Evolutionary conservation across 2,888 invertebrate genomes (phyloP).

Genomic region (Luperina nickerlii): DNA sequence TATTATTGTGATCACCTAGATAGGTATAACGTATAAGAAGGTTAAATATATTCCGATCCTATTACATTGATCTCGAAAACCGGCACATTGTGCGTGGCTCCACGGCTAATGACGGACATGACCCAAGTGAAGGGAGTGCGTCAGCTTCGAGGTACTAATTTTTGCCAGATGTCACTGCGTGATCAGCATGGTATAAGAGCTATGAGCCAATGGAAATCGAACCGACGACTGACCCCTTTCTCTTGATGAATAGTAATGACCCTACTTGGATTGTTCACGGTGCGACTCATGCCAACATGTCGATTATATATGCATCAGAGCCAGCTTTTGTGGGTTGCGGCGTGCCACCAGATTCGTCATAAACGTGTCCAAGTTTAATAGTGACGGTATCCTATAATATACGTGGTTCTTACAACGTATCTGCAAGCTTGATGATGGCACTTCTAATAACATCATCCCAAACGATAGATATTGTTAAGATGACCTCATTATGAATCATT

Average conservation of each 20-base stretch:
- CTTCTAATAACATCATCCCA: background rate
- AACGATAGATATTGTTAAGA: background rate
- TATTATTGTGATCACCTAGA: background rate
- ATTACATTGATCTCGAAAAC: background rate
- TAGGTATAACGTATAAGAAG: background rate
- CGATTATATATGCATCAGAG: slow-evolving; percentile 68
- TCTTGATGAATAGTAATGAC: slow-evolving; percentile 86
- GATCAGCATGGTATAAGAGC: slow-evolving; percentile 66
- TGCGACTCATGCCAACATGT: slow-evolving; percentile 65
- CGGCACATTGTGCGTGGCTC: background rate
- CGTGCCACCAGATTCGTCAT: slow-evolving; percentile 65
- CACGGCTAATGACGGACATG: slow-evolving; percentile 32
- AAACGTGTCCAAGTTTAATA: slow-evolving; percentile 46
- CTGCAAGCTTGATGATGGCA: background rate
- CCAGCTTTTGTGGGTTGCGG: slow-evolving; percentile 69
- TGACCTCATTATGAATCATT: background rate
- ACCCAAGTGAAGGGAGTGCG: slow-evolving; percentile 60
- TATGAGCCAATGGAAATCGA: slow-evolving; percentile 78
- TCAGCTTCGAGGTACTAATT: slow-evolving; percentile 60
- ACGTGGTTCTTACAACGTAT: background rate
- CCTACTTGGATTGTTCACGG: slow-evolving; percentile 78
- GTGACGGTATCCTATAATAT: slow-evolving; percentile 34
- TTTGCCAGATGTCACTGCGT: slow-evolving; percentile 75
- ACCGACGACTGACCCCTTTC: slow-evolving; percentile 82
- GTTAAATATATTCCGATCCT: slow-evolving; percentile 11